Percentiles rank a stretch among this genome's conserved stretches.
phyloP scores from a whole-genome alignment of 2,797 vertebrate genomes.

The Pipistrellus pygmaeus region DNA sequence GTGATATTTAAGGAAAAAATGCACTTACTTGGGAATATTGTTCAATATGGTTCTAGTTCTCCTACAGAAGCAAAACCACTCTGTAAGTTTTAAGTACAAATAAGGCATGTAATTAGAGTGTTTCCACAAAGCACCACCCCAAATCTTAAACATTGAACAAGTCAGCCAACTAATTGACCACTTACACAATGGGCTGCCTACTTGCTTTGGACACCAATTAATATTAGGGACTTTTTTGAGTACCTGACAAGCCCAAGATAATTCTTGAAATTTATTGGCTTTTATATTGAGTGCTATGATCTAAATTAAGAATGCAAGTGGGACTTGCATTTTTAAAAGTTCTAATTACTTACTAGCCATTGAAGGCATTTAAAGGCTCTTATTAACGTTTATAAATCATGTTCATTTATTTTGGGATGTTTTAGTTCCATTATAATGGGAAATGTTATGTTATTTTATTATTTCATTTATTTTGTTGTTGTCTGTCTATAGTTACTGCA shows the following conservation, averaged over 20 bases:
- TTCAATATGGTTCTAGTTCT: not conserved
- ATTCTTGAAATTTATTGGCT: not conserved
- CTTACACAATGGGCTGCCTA: not conserved
- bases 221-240: not conserved
- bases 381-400: not conserved
- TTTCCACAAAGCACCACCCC: not conserved
- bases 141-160: not conserved
- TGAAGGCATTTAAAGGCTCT: not conserved
- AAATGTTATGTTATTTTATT: not conserved
- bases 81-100: not conserved
- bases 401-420: not conserved
- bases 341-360: not conserved
- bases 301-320: not conserved
- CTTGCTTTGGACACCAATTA: not conserved
- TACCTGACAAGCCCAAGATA: not conserved
- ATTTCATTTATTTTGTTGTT: not conserved
- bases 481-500: not conserved
- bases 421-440: not conserved
- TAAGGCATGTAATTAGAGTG: no score
- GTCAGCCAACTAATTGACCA: rapidly evolving
- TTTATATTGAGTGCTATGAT: not conserved
- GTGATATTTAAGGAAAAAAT: not conserved
- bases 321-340: not conserved
- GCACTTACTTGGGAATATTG: not conserved
- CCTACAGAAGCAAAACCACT: not conserved